Percentiles rank a stretch among this genome's conserved stretches.
Evolutionary conservation across 2,113 vertebrate genomes (phyloP).

Genomic region (Actenoides lindsayi): DNA sequence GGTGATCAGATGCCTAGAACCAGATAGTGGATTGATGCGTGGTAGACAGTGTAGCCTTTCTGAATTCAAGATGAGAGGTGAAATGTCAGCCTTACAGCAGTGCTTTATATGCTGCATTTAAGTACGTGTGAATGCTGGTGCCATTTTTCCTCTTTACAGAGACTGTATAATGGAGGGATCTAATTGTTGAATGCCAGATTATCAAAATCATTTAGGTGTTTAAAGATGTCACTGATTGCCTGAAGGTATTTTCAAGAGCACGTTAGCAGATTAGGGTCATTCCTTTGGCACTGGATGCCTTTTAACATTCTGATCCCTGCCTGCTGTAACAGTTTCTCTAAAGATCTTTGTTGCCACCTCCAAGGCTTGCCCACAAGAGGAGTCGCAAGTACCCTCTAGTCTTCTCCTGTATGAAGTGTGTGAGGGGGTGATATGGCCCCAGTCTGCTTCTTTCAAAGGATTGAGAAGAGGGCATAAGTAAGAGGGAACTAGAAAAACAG

Average conservation of each 20-base stretch:
- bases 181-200: not conserved
- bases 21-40: not conserved
- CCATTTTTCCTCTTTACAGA: not conserved
- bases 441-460: not conserved
- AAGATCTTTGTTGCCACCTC: not conserved
- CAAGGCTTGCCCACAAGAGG: not conserved
- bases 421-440: not conserved
- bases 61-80: not conserved
- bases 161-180: not conserved
- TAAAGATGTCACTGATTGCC: slow-evolving; percentile 12
- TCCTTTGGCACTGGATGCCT: slow-evolving; percentile 1
- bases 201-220: slow-evolving; percentile 1
- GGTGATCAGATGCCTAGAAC: not conserved
- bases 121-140: not conserved
- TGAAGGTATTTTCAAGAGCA: slow-evolving; percentile 16
- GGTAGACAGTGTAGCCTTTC: not conserved
- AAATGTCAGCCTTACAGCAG: not conserved
- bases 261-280: not conserved
- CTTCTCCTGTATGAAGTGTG: not conserved
- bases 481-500: not conserved
- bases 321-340: not conserved
- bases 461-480: not conserved
- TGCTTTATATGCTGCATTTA: not conserved
- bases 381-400: not conserved
- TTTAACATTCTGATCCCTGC: not conserved